Base-by-base conservation (phyloP, 1,140 invertebrate species). In the Hydropsyche tenuis region DNA sequence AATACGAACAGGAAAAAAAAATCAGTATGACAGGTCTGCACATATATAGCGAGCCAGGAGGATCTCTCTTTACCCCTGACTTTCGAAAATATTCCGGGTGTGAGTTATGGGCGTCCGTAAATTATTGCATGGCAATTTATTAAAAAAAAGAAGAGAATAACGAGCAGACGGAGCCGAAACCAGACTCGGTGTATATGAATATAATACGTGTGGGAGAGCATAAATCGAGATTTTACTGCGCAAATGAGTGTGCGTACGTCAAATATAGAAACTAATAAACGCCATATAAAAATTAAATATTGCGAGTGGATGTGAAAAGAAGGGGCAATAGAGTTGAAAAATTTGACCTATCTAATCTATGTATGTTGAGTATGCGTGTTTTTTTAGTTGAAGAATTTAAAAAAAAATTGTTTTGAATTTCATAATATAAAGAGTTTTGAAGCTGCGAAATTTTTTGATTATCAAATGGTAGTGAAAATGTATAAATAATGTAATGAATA, bases 101-200 rank as follows among this genome's bases (percentile, higher is more conserved):
- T 68, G 65, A 68, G 23, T 68, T 68, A 68, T 68, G 65, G 46
- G 7, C 65, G 65, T 51, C 65, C 11, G 65, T 68, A 68, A 68
- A 68, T 68, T 68, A 68, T 68, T 51, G 65, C 65, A 46, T 23
- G 65, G 65, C 65, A 68, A 68, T 68, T 68, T 48, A 51, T 51
- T 46, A 68, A 45, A 51, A 68, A 22, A 25, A 14, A 12, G 20
- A 20, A 51, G 46, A 51, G 46, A 37, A 37, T 37, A 37, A 37
- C 22, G 23, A 23, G 6, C 23, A 25, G 23, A 23, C 56, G 22
- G 48, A 53, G 20, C 48, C 48, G 48, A 53, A 53, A 53, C 48
- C 16, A 16, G 48, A 53, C 16, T 18, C 48, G 30, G 14, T 16
- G 20, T 46, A 20, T 53, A 53, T 16, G 30, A 37, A 37, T 37